Evolutionary conservation across 2,113 vertebrate species (phyloP).

Genomic region (Aspiorhynchus laticeps): DNA sequence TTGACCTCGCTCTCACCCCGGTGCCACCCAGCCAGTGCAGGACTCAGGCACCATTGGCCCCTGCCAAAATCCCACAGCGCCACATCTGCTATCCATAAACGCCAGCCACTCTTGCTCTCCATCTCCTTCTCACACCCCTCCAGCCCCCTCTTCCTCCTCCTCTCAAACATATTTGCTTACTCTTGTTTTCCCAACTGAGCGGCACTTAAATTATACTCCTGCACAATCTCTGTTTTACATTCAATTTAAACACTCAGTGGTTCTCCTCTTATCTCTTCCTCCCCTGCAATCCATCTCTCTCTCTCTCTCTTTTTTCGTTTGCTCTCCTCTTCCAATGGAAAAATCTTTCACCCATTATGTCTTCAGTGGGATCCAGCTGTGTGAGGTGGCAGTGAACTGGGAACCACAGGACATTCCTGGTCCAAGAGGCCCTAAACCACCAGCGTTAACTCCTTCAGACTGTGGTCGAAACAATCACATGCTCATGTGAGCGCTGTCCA

Average conservation of each 20-base stretch:
- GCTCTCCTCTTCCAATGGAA: conserved; percentile 72
- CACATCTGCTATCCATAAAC: conserved; percentile 87
- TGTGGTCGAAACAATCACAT: conserved; percentile 57
- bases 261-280: conserved; percentile 69
- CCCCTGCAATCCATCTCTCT: conserved; percentile 49
- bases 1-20: conserved; percentile 80
- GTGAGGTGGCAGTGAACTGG: conserved; percentile 78
- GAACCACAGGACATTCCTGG: conserved; percentile 78
- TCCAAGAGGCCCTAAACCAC: conserved; percentile 71
- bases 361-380: conserved; percentile 73
- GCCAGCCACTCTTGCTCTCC: conserved; percentile 77
- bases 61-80: conserved; percentile 82
- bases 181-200: conserved; percentile 49
- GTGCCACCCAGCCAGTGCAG: conserved; percentile 82
- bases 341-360: conserved; percentile 79
- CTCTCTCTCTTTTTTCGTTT: conserved; percentile 51
- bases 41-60: conserved; percentile 72
- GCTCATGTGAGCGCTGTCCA: neutral
- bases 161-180: conserved; percentile 43
- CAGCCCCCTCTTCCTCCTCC: conserved; percentile 47
- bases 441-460: conserved; percentile 64
- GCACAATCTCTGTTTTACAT: conserved; percentile 64
- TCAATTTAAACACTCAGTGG: conserved; percentile 66
- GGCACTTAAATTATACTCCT: conserved; percentile 43
- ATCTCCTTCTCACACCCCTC: conserved; percentile 73